Evolutionary conservation across 2,797 vertebrate species (phyloP).

Genomic region (Rachycentron canadum): DNA sequence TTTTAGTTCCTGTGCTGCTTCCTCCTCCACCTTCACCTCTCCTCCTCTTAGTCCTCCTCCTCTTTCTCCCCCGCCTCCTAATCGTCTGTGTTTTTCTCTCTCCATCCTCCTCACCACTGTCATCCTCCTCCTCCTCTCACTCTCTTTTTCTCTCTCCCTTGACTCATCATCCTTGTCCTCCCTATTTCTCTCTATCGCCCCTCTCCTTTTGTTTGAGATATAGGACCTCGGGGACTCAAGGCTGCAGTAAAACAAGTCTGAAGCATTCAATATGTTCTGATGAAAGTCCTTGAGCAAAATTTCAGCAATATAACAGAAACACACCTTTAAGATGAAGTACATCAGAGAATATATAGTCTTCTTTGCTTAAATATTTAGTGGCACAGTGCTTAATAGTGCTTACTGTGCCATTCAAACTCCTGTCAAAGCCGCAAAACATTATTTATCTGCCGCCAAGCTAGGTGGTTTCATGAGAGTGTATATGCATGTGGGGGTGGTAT

Average conservation of each 20-base stretch:
- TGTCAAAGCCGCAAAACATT: constrained; percentile 34
- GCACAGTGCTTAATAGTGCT: constrained; percentile 5
- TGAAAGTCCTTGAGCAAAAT: constrained; percentile 68
- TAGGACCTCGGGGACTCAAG: constrained; percentile 69
- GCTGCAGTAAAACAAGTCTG: constrained; percentile 72
- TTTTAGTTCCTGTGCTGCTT: constrained; percentile 59
- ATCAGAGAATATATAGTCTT: not conserved
- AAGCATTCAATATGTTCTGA: constrained; percentile 60
- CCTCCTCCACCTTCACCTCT: constrained; percentile 38
- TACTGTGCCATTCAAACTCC: constrained; percentile 10
- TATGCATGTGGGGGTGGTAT: constrained; percentile 46
- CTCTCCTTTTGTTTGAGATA: constrained; percentile 73
- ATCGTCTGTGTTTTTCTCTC: constrained; percentile 61
- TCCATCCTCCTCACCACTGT: constrained; percentile 62
- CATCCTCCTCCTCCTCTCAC: constrained; percentile 52
- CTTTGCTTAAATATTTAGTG: constrained; percentile 10
- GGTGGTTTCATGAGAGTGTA: constrained; percentile 30
- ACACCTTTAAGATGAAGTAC: not conserved
- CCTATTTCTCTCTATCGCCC: constrained; percentile 58
- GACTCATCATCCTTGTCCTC: constrained; percentile 75
- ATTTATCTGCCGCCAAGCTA: not conserved
- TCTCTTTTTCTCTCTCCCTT: constrained; percentile 62
- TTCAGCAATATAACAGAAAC: constrained; percentile 20
- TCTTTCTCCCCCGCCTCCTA: constrained; percentile 62
- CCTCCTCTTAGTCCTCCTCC: constrained; percentile 35